Evolutionary conservation across 2,113 vertebrate genomes (phyloP).

Genomic region (Calidris pugnax): DNA sequence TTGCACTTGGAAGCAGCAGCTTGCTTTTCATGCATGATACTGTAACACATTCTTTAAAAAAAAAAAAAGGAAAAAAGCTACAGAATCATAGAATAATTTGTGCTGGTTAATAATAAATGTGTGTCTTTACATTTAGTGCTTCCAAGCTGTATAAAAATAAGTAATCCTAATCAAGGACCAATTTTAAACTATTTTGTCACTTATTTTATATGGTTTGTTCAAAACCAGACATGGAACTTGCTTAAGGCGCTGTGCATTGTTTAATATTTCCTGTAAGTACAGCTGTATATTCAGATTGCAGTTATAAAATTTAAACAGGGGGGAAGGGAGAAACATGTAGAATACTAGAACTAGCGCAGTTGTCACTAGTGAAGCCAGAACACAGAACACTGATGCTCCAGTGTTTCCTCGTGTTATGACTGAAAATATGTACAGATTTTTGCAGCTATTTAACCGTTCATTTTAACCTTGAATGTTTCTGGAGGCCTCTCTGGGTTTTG

Average conservation of each 20-base stretch:
- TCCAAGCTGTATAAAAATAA: constrained; percentile 54
- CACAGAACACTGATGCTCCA: constrained; percentile 19
- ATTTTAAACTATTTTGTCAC: constrained; percentile 63
- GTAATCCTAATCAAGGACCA: constrained; percentile 74
- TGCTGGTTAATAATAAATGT: constrained; percentile 47
- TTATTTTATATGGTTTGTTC: constrained; percentile 63
- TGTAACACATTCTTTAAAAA: background rate
- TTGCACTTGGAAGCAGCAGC: constrained; percentile 32
- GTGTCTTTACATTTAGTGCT: constrained; percentile 65
- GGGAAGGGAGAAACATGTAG: constrained; percentile 16
- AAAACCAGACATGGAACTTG: constrained; percentile 48
- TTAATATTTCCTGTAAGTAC: constrained; percentile 70
- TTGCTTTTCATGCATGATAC: constrained; percentile 54
- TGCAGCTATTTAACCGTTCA: constrained; percentile 1
- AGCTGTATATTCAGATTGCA: constrained; percentile 67
- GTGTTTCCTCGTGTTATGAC: constrained; percentile 47
- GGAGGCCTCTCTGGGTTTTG: constrained; percentile 60
- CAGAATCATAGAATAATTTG: constrained; percentile 15
- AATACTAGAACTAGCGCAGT: constrained; percentile 30
- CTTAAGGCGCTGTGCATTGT: constrained; percentile 68
- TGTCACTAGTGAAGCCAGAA: constrained; percentile 32
- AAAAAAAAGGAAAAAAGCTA: background rate
- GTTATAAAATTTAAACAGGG: constrained; percentile 66
- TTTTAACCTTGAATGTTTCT: constrained; percentile 69
- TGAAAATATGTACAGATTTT: constrained; percentile 66